These are phyloP conservation scores for Eptesicus fuscus DNA, from an alignment of 2,113 vertebrate genomes.

Conservation along the genomic window DNA sequence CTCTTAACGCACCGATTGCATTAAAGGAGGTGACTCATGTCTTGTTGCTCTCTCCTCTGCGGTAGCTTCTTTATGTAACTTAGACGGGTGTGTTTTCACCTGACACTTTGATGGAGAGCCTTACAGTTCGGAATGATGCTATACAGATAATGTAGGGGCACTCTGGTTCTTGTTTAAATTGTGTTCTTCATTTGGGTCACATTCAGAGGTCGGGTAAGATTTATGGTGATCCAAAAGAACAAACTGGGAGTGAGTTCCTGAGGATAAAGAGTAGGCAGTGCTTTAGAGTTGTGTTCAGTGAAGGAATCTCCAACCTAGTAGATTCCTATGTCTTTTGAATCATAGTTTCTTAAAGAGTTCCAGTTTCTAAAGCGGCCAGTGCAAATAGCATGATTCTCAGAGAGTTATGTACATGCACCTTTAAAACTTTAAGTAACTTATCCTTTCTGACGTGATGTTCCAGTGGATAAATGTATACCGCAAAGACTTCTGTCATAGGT, in stretches of 20 bases:
- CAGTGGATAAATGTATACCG: neutral
- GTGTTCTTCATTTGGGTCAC: constrained; percentile 12
- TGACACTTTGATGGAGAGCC: neutral
- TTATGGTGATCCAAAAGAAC: neutral
- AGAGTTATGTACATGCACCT: neutral
- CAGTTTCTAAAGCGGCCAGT: neutral
- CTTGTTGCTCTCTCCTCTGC: neutral
- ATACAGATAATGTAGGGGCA: neutral
- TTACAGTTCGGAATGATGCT: neutral
- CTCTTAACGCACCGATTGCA: neutral
- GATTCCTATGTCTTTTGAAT: neutral
- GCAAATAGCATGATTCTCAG: neutral
- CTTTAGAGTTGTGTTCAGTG: neutral
- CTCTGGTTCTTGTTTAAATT: neutral
- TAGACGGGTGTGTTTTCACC: neutral
- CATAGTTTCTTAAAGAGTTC: neutral
- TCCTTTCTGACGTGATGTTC: neutral
- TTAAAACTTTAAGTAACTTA: neutral
- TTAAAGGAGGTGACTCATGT: neutral
- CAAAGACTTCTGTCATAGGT: neutral
- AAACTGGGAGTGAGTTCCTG: neutral
- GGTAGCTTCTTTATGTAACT: neutral
- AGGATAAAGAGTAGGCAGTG: neutral
- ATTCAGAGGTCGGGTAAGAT: neutral
- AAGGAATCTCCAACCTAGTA: neutral